phyloP scores from a whole-genome alignment of 1,140 invertebrate genomes.

The Cydia amplana region DNA sequence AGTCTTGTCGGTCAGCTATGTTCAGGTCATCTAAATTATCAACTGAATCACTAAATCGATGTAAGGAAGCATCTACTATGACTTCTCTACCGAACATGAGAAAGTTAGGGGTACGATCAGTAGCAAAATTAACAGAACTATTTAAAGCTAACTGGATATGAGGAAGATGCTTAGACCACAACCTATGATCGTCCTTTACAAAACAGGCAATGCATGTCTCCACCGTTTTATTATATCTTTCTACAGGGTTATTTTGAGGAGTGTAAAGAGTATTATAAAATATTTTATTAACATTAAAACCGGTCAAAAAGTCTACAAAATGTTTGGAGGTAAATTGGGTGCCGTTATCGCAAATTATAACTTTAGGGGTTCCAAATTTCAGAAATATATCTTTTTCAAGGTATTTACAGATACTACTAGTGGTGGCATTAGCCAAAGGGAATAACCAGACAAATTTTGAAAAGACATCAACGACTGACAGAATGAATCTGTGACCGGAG shows the following conservation, averaged over 20 bases:
- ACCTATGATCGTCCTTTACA: no score
- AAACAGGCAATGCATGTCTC: no score
- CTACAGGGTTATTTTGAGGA: no score
- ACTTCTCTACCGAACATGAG: slow-evolving; percentile 1
- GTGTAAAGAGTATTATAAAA: neutral
- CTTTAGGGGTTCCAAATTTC: slow-evolving; percentile 38
- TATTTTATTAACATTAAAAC: neutral
- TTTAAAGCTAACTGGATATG: no score
- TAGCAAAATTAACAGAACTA: neutral
- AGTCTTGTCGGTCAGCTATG: no score
- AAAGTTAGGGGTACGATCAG: neutral
- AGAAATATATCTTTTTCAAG: slow-evolving; percentile 42
- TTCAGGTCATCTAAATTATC: no score
- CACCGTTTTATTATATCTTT: no score
- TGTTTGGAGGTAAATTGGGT: slow-evolving; percentile 35
- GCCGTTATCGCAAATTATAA: slow-evolving; percentile 37
- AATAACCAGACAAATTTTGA: slow-evolving; percentile 37
- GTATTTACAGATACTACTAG: slow-evolving; percentile 30
- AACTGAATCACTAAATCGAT: neutral
- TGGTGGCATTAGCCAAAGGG: slow-evolving; percentile 36
- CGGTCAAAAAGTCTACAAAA: neutral
- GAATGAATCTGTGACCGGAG: slow-evolving; percentile 37
- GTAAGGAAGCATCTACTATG: neutral
- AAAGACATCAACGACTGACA: slow-evolving; percentile 39
- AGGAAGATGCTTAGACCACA: no score